A percentile compares a stretch with the other conserved stretches of the same genome.
Evolutionary conservation across 2,888 invertebrate species (phyloP).

Genomic region (Machimus rusticus): DNA sequence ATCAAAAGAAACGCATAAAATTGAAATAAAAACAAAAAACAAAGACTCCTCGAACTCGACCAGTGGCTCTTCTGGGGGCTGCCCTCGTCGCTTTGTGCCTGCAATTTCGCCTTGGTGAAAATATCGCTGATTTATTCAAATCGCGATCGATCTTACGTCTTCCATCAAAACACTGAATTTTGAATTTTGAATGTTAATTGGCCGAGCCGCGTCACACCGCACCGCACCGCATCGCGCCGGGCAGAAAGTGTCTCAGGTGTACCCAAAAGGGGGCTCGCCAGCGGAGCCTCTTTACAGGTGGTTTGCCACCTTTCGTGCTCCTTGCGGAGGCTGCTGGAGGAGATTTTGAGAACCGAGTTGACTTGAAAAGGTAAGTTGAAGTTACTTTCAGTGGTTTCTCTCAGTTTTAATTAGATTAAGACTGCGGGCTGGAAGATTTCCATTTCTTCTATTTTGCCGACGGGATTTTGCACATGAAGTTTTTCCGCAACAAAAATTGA

Average conservation of each 20-base stretch:
- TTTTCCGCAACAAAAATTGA: not conserved
- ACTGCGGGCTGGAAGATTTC: not conserved
- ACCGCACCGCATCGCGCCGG: not conserved
- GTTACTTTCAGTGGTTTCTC: not conserved
- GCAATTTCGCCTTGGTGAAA: constrained; percentile 4
- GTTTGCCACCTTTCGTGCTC: not conserved
- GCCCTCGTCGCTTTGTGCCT: constrained; percentile 8
- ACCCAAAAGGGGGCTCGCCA: not conserved
- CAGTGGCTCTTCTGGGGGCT: not conserved
- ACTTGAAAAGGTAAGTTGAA: not conserved
- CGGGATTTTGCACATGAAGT: not conserved
- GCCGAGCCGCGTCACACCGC: no score
- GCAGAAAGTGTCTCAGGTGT: not conserved
- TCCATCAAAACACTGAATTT: constrained; percentile 4
- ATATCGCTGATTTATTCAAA: constrained; percentile 21
- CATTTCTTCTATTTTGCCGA: not conserved
- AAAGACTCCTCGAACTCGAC: not conserved
- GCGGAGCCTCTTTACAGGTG: not conserved
- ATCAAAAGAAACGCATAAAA: not conserved
- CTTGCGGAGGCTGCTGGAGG: not conserved
- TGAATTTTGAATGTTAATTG: constrained; percentile 4
- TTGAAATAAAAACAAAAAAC: not conserved
- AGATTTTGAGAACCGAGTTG: not conserved
- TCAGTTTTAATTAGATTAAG: not conserved
- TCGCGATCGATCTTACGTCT: not conserved